Conservation (phyloP, 1,140 invertebrate species). For the Coenobita brevimanus region DNA sequence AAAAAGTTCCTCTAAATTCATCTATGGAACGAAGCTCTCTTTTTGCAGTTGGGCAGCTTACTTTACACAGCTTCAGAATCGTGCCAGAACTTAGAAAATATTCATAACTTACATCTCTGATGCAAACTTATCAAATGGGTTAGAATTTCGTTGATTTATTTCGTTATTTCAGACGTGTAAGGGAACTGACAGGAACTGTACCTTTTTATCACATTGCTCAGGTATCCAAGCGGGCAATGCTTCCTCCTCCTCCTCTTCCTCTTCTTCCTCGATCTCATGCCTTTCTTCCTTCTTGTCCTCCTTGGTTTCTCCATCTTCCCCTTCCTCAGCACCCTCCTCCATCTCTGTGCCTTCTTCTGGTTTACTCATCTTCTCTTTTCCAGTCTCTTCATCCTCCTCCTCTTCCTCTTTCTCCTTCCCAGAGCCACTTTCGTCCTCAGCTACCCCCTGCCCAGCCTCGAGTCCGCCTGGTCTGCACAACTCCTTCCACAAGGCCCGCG, state of each 20-base stretch:
- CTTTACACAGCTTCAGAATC: too few relatives aligned
- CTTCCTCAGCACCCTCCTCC: not conserved
- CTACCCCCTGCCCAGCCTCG: not conserved
- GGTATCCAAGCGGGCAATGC: constrained; percentile 39
- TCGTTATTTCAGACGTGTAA: too few relatives aligned
- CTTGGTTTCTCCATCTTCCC: constrained; percentile 17
- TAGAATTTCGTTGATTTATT: too few relatives aligned
- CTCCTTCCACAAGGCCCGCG: not conserved
- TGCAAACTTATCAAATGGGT: too few relatives aligned
- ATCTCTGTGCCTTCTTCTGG: not conserved
- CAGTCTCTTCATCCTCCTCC: not conserved
- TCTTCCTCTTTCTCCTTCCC: not conserved
- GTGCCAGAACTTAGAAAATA: too few relatives aligned
- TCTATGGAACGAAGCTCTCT: too few relatives aligned
- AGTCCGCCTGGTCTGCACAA: not conserved
- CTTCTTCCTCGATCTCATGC: not conserved
- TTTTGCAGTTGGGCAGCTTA: too few relatives aligned
- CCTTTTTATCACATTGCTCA: constrained; percentile 27
- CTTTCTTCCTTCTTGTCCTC: not conserved
- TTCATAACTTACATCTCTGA: too few relatives aligned
- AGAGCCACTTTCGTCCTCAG: not conserved
- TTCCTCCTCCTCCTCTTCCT: constrained; percentile 6
- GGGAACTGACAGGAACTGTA: too few relatives aligned
- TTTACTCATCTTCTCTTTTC: not conserved
- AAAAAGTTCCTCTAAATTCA: too few relatives aligned